phyloP scores from a whole-genome alignment of 1,140 invertebrate genomes.

The Pseudomyrmex pallidus region DNA sequence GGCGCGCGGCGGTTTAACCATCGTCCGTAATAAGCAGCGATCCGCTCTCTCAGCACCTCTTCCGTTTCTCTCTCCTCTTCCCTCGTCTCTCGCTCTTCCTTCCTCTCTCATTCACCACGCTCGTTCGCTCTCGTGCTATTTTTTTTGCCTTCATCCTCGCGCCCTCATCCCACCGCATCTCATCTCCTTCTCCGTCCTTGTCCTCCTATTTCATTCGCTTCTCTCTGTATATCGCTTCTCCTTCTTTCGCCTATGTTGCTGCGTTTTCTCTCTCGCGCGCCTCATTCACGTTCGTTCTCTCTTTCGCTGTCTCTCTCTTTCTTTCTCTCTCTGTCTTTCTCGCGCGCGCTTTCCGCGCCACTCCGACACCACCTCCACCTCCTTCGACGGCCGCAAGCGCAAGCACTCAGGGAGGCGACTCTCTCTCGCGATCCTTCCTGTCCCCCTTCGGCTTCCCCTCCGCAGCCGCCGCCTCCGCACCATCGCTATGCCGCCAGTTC shows the following conservation, averaged over 20 bases:
- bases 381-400: constrained; percentile 58
- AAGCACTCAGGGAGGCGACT: constrained; percentile 60
- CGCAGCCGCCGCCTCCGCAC: constrained; percentile 22
- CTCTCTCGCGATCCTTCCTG: constrained; percentile 41
- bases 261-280: background rate
- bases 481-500: constrained; percentile 34
- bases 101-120: constrained; percentile 35
- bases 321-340: constrained; percentile 6
- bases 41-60: constrained; percentile 41
- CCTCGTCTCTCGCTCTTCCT: background rate
- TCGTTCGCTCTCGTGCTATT: constrained; percentile 41
- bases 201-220: constrained; percentile 8
- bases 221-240: constrained; percentile 9
- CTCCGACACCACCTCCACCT: constrained; percentile 42
- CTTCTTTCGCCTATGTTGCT: constrained; percentile 2
- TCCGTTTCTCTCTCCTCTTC: background rate
- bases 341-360: constrained; percentile 15
- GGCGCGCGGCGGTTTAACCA: constrained; percentile 40
- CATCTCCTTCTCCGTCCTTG: constrained; percentile 22
- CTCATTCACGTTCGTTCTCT: background rate
- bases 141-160: constrained; percentile 30
- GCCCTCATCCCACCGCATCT: constrained; percentile 11
- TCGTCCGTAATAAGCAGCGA: constrained; percentile 58
- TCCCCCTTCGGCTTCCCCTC: constrained; percentile 26
- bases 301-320: background rate